Base-by-base conservation (phyloP, 2,888 invertebrate genomes). In the Acanthoscelides obtectus region DNA sequence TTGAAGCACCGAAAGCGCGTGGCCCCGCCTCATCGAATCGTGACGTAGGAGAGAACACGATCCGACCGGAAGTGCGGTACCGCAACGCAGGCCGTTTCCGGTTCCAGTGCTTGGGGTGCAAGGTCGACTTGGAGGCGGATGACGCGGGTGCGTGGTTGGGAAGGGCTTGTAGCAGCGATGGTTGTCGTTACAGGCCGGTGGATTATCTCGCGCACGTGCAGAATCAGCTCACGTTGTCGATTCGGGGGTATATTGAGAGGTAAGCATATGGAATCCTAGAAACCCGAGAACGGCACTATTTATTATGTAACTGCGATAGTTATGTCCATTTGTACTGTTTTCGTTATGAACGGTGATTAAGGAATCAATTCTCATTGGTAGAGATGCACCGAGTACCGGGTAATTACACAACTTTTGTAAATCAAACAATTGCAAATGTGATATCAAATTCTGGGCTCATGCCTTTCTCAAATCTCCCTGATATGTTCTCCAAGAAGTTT, bases 141-240 rank as follows among this genome's bases (percentile, higher is more conserved):
- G 45, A 45, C 1, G 45, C 5, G 45, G 85, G 83, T 76, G 71
- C 70, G 19, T 73, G 85, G 2, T 77, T 77, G 22, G 77, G 78
- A 4, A 89, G 90, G 66, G 88, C 87, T 77, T 97, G 97, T 85
- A 86, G 89, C 22, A 95, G 94, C 82, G 82, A 87, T 0, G 90
- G 91, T 2, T 97, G 97, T 84, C 83, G 81, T 17, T 83, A 88
- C 0, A 83, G 88, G 71, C 95, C 94, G 0, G 85, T 90, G 75
- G 90, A 90, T 71, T 92, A 92, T 81, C 81, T 91, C 68, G 87
- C 88, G 1, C 88, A 89, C 72, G 88, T 97, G 75, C 90, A 91
- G 79, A 97, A 97, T 85, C 89, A 90, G 78, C 82, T 97, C 73
- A 89, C 89, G 66, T 80, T 90, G n/a, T 87, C 89, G 72, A 90